Percentiles rank a stretch among this genome's conserved stretches.
Conservation (phyloP, 2,797 vertebrate genomes). For the Neomorphus geoffroyi region DNA sequence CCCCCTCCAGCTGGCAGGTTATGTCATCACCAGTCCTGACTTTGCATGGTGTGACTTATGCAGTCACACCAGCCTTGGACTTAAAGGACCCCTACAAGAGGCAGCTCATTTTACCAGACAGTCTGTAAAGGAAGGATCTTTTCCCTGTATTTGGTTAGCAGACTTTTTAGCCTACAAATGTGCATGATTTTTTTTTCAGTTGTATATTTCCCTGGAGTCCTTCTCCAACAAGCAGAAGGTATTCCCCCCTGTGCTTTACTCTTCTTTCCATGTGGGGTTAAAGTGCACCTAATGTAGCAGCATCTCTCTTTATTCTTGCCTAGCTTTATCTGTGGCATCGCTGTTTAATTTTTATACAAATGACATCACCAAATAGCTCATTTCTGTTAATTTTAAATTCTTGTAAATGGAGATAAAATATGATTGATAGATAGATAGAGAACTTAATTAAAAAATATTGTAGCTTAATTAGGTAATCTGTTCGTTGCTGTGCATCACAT, state of each 20-base stretch:
- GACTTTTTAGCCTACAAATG: not conserved
- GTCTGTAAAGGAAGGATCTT: not conserved
- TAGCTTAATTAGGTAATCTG: not conserved
- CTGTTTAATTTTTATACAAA: not conserved
- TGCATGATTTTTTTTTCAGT: not conserved
- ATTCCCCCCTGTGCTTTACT: not conserved
- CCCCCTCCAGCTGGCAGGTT: slow-evolving; percentile 17
- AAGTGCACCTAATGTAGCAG: not conserved
- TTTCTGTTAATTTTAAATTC: not conserved
- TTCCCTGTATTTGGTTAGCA: not conserved
- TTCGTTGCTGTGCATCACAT: not conserved
- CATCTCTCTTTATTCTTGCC: not conserved
- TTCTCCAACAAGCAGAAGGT: not conserved
- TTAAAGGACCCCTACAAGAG: not conserved
- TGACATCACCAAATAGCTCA: not conserved
- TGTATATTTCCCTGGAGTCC: not conserved
- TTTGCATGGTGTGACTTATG: not conserved
- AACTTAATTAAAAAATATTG: not conserved
- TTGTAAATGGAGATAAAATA: not conserved
- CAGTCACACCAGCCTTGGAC: not conserved
- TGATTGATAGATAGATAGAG: not conserved
- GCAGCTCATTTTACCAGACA: not conserved
- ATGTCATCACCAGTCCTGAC: not conserved
- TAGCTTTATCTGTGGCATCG: not conserved
- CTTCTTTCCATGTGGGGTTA: not conserved